Base-by-base conservation (phyloP, 1,140 invertebrate genomes). In the Tetragonula clypearis region DNA sequence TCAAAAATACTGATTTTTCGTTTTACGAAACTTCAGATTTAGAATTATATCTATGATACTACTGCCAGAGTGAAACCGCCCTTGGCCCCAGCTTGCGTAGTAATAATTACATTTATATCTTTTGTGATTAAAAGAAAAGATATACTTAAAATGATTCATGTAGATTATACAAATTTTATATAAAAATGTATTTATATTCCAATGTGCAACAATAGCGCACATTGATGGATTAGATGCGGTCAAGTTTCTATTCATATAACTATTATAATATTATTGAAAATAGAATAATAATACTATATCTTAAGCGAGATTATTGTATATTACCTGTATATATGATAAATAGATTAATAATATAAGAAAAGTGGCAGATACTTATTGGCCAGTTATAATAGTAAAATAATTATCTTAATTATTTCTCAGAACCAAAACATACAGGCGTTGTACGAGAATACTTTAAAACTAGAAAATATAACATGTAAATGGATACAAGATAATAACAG, bases 331-430 rank as follows among this genome's bases (percentile, higher is more conserved):
- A 93, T 93, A 93, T 91, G 88, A 90, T 87, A 91, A 92, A 92
- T 92, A 92, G 92, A 92, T 89, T 92, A 91, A 92, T 91, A 92
- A 92, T 92, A 90, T 92, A 93, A 93, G 92, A 90, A 91, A 92
- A 92, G 82, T 92, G 92, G 91, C 92, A 93, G 89, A 93, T 93
- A 92, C 91, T 93, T 93, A 93, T 93, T 93, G 92, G 92, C 92
- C 92, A 93, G 92, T 92, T 93, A 93, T 92, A 92, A 92, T 90
- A 92, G 86, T 92, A 90, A 92, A 92, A 88, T 89, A 79, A 90
- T 90, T 92, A 91, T 92, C 91, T 87, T 91, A 91, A 90, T 90
- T 91, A 92, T 92, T 92, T 93, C 92, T 92, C 92, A 91, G 92
- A 93, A 93, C 92, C 92, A 92, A 93, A 92, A 91, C 88, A 88